Evolutionary conservation across 2,113 vertebrate species (phyloP), one percentile per base, ranked within the genome.

Genomic region (Ovibos moschatus): DNA sequence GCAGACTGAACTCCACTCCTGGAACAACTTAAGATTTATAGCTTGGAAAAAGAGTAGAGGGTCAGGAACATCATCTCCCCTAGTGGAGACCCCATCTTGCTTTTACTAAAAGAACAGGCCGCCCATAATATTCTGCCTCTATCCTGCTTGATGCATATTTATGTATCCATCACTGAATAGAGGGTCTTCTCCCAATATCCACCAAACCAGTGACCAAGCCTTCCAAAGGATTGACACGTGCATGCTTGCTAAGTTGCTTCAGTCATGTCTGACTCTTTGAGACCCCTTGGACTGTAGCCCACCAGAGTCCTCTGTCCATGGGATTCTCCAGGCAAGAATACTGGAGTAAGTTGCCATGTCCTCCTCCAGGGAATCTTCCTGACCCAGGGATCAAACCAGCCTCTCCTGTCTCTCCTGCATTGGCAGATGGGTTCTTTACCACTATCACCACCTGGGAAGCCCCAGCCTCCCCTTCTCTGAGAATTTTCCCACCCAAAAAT

Each of bases 161-260:
- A 47, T 28, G 10, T 7, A 78, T 11, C 30, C 28, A 43, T 13
- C 57, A 89, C 40, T 25, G 17, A 86, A 51, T 3, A 13, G 13
- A 85, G 9, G 43, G 6, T 33, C 8, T 51, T 43, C 15, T 91
- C 58, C 45, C 91, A 36, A 15, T 13, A 19, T 11, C 43, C 27
- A 28, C 12, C 17, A 36, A 57, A 23, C 74, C 28, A 11, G 6
- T 9, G 58, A 40, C 47, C 17, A 19, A 28, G 40, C 15, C 50
- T 82, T 21, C 40, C 60, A 15, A 4, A 0, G 40, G n/a, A 47
- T 1, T 4, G 28, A 57, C 40, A 25, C 3, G 0, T 43, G 36
- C 36, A 27, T 76, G 71, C 36, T 7, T 76, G 3, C 36, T 40
- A 74, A 74, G 36, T 40, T 25, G 67, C 36, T 43, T 43, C 71